Evolutionary conservation across 2,888 invertebrate genomes (phyloP).

Genomic region (Drosophila ustulata): DNA sequence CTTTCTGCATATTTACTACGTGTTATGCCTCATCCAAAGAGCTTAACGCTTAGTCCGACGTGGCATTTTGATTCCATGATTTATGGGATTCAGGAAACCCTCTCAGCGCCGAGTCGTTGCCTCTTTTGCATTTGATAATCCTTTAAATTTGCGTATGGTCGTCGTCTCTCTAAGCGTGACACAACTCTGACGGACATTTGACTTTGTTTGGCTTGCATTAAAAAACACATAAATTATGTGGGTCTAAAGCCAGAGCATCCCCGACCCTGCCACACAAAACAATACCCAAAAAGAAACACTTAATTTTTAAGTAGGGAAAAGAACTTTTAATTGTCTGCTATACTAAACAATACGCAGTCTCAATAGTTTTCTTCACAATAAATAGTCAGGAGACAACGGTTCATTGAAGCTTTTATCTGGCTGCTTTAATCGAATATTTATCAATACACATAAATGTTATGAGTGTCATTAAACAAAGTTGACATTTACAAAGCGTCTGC

Average conservation of each 20-base stretch:
- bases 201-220: constrained; percentile 70
- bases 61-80: constrained; percentile 79
- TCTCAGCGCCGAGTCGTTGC: constrained; percentile 16
- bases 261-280: background rate
- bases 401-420: constrained; percentile 11
- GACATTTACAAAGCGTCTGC: constrained; percentile 47
- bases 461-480: constrained; percentile 44
- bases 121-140: constrained; percentile 79
- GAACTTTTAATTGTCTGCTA: constrained; percentile 5
- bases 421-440: constrained; percentile 13
- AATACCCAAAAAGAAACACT: background rate
- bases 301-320: background rate
- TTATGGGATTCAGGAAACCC: constrained; percentile 65
- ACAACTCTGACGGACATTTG: constrained; percentile 67
- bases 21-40: constrained; percentile 69
- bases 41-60: constrained; percentile 73
- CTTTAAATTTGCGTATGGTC: constrained; percentile 75
- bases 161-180: constrained; percentile 44
- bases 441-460: constrained; percentile 10
- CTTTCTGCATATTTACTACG: constrained; percentile 69
- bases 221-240: constrained; percentile 61
- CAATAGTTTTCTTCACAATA: background rate
- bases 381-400: background rate
- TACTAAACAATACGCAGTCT: background rate
- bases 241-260: constrained; percentile 9